Evolutionary conservation across 2,888 invertebrate species (phyloP), one percentile per base, ranked within the genome.

Genomic region (Orchestes rusci): DNA sequence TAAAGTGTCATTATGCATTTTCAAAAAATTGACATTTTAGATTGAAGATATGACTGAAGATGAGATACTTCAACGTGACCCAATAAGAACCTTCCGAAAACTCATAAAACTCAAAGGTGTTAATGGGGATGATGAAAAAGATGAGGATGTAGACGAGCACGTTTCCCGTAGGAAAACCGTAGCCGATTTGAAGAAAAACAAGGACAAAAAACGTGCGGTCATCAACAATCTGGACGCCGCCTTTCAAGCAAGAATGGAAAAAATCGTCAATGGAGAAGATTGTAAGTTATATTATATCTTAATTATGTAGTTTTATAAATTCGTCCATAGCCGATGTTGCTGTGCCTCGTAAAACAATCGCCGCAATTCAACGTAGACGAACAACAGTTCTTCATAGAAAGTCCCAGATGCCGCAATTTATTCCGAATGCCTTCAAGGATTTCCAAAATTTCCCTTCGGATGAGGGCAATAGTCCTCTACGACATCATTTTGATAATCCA

Each of bases 81-180:
- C 91, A 32, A 85, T 93, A 58, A 89, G 90, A 63, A 87, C 92
- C 60, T 91, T 88, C 0, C 81, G 85, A 63, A 83, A 89, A 61
- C 69, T 93, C 46, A 91, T 91, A 66, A 79, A 84, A 61, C 66
- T 90, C 44, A 83, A 84, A 60, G 88, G 85, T 20, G 76, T 87
- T 53, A 86, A 87, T 59, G 68, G 68, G 34, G 85, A 84, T 12
- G 84, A 85, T 58, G 88, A 50, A 12, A 52, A 88, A 56, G 85
- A 85, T 58, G 85, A 85, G 59, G 84, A 85, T 32, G 83, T 84
- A 7, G 82, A 82, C 1, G 30, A 15, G 16, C 81, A 82, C 58
- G 78, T 81, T 39, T 85, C 83, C n/a, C 73, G 84, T 57, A 75
- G 91, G 60, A 83, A 85, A 63, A 91, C 91, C 0, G 88, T 93